Conservation (phyloP, 2,888 invertebrate genomes). For the Harmothoe impar region DNA sequence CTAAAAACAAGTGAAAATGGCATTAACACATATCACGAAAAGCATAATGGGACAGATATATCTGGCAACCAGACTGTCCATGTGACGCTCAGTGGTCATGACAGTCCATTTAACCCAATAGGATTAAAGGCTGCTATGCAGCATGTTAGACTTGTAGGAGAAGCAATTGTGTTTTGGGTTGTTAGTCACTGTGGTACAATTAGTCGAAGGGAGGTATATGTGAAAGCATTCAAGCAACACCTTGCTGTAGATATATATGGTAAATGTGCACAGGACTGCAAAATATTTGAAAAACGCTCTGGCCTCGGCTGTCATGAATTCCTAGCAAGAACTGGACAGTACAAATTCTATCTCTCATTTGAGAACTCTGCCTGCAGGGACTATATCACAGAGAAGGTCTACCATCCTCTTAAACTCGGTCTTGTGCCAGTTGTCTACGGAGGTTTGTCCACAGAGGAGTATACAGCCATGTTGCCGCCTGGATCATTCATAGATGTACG, state of each 20-base stretch:
- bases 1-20: no score
- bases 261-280: background rate
- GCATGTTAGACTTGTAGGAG: background rate
- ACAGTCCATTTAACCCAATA: background rate
- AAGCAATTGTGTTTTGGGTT: background rate
- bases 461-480: background rate
- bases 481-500: conserved; percentile 13
- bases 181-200: background rate
- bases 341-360: conserved; percentile 8
- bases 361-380: background rate
- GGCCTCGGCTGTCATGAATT: background rate
- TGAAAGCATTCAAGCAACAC: background rate
- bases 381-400: conserved; percentile 11
- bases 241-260: background rate
- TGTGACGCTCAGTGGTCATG: no score
- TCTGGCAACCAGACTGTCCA: no score
- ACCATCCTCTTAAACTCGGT: background rate
- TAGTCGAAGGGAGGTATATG: background rate
- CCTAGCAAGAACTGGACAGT: background rate
- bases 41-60: no score
- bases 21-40: no score
- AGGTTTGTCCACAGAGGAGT: background rate
- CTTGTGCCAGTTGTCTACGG: conserved; percentile 1
- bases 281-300: no score
- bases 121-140: background rate